These are phyloP conservation scores for Eristalis intricaria DNA, from an alignment of 2,888 invertebrate genomes.

Conservation along the genomic window DNA sequence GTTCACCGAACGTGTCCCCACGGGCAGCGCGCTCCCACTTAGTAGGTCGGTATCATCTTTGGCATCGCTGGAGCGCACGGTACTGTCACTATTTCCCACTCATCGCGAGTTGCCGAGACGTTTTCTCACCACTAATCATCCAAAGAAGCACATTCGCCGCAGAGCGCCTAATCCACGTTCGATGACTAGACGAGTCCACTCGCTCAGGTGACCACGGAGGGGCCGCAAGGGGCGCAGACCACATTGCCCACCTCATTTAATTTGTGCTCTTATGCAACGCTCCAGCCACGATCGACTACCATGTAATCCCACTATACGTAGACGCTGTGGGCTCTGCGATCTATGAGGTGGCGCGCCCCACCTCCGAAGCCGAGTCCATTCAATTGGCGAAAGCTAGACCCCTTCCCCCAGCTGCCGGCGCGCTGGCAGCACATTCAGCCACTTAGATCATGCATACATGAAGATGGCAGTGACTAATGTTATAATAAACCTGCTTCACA, in stretches of 20 bases:
- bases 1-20: constrained; percentile 15
- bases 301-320: constrained; percentile 40
- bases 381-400: constrained; percentile 57
- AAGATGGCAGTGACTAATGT: constrained; percentile 63
- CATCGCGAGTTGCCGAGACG: constrained; percentile 46
- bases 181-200: constrained; percentile 30
- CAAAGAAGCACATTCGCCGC: constrained; percentile 9
- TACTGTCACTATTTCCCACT: constrained; percentile 20
- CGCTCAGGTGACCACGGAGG: constrained; percentile 28
- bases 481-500: constrained; percentile 46
- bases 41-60: constrained; percentile 50
- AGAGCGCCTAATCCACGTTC: background rate
- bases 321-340: constrained; percentile 13
- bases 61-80: background rate
- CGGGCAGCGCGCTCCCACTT: constrained; percentile 5
- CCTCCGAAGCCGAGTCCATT: constrained; percentile 41
- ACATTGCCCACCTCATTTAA: constrained; percentile 63
- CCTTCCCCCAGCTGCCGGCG: constrained; percentile 6
- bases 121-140: constrained; percentile 69
- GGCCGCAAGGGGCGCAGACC: constrained; percentile 17
- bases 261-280: constrained; percentile 61
- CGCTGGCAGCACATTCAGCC: constrained; percentile 24
- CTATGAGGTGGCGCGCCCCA: constrained; percentile 1
- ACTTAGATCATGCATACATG: constrained; percentile 33
- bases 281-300: constrained; percentile 31